A percentile compares a stretch with the other conserved stretches of the same genome.
Evolutionary conservation across 2,113 vertebrate species (phyloP).

Genomic region (Aegithalos caudatus): DNA sequence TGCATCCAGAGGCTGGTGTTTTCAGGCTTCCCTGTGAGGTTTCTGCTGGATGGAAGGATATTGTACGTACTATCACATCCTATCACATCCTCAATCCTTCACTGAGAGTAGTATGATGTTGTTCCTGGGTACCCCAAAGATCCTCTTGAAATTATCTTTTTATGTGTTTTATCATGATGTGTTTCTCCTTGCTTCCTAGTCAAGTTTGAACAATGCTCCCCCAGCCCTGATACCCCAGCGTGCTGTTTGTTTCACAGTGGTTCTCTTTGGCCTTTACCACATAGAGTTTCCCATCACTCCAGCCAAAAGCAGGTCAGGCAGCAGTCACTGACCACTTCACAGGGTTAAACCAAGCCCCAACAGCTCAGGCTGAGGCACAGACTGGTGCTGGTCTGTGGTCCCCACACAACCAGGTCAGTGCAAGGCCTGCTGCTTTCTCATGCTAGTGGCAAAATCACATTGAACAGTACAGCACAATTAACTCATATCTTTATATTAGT

Average conservation of each 20-base stretch:
- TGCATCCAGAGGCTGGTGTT: not conserved
- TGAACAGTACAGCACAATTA: not conserved
- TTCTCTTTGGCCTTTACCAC: not conserved
- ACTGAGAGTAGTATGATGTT: not conserved
- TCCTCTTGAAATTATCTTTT: not conserved
- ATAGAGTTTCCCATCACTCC: not conserved
- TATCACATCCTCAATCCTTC: not conserved
- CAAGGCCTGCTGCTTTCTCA: not conserved
- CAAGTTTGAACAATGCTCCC: not conserved
- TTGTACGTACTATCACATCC: too few species aligned
- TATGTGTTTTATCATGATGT: not conserved
- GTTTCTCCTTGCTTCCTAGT: not conserved
- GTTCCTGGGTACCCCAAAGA: not conserved
- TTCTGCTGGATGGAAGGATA: fast-evolving
- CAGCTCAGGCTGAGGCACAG: not conserved
- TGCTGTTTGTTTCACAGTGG: not conserved
- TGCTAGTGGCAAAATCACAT: not conserved
- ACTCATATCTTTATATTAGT: not conserved
- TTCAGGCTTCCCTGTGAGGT: not conserved
- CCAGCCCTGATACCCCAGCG: too few species aligned
- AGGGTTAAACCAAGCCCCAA: not conserved
- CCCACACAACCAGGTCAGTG: too few species aligned
- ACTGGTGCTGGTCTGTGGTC: not conserved
- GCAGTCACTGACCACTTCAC: not conserved
- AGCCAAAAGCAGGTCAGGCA: not conserved